phyloP scores from a whole-genome alignment of 2,113 vertebrate genomes.

The Scomber japonicus region DNA sequence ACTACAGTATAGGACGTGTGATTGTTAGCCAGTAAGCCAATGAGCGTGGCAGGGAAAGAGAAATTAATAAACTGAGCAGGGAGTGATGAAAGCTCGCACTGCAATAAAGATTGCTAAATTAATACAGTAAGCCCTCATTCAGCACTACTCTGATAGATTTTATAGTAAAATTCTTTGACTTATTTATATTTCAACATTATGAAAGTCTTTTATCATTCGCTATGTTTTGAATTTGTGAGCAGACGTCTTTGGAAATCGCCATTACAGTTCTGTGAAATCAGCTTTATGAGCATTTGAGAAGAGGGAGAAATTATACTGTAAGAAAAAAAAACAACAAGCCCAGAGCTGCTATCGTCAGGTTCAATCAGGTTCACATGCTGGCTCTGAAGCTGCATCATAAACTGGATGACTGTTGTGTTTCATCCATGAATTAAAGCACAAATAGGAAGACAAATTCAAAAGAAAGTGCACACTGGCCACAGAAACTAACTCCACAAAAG shows the following conservation, averaged over 20 bases:
- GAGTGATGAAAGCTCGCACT: slow-evolving; percentile 57
- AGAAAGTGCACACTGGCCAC: slow-evolving; percentile 29
- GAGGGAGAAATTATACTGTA: background rate
- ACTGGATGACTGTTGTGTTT: slow-evolving; percentile 50
- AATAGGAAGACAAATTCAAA: slow-evolving; percentile 64
- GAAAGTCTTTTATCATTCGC: slow-evolving; percentile 47
- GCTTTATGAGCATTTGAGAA: slow-evolving; percentile 16
- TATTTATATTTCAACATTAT: slow-evolving; percentile 34
- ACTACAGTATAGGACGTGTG: slow-evolving; percentile 50
- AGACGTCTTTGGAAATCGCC: slow-evolving; percentile 26
- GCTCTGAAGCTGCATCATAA: slow-evolving; percentile 34
- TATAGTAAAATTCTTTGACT: slow-evolving; percentile 30
- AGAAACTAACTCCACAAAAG: slow-evolving; percentile 13
- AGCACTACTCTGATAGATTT: slow-evolving; percentile 23
- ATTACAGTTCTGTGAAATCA: slow-evolving; percentile 31
- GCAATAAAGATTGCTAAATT: slow-evolving; percentile 47
- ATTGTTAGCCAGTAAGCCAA: slow-evolving; percentile 54
- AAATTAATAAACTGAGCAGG: slow-evolving; percentile 41
- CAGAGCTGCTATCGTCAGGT: slow-evolving; percentile 24
- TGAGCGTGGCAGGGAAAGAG: slow-evolving; percentile 30
- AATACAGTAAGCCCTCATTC: slow-evolving; percentile 40
- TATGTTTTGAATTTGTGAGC: slow-evolving; percentile 42
- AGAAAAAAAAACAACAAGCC: slow-evolving; percentile 1
- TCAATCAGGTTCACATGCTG: slow-evolving; percentile 54
- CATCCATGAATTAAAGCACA: slow-evolving; percentile 61